Evolutionary conservation across 2,888 invertebrate genomes (phyloP), one percentile per base, ranked within the genome.

Genomic region (Amiota mariae): DNA sequence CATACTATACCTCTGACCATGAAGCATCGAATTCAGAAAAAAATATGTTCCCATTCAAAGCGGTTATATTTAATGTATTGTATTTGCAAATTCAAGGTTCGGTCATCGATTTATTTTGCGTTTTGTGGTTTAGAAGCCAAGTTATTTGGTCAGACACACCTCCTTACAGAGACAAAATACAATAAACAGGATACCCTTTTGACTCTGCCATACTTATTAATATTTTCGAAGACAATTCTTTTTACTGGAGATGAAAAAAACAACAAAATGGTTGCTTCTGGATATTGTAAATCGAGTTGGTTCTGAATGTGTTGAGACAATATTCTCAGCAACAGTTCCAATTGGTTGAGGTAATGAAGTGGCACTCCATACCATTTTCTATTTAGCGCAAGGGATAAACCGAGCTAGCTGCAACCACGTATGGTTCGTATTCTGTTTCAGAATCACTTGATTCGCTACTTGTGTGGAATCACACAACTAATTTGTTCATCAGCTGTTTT

Each of bases 161-260:
- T 3, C 3, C 1, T 2, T 1, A 24, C 2, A 24, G 24, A 24
- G 24, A 24, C 1, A 24, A 2, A 1, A 24, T 24, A 24, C 1
- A 3, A 24, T 24, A 24, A 2, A 24, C 3, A 24, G 1, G 1
- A 2, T 24, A 3, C 3, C 24, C 24, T 24, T n/a, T 51, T 51
- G 51, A 51, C 51, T 51, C 51, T 51, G 51, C 51, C 51, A n/a
- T 51, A 51, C 51, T 51, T 51, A 51, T 51, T 51, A 51, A 6
- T 51, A 51, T 1, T 2, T 51, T 51, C 51, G 2, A 12, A 24
- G 24, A 24, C 54, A 54, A 54, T 54, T 4, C n/a, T 54, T 10
- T 54, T 1, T 54, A 54, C 8, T 51, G 51, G 51, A 51, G 51
- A 6, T n/a, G 51, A 6, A 51, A 51, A 54, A 54, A 54, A 54